phyloP scores from a whole-genome alignment of 1,140 invertebrate species.

The Diabrotica virgifera region DNA sequence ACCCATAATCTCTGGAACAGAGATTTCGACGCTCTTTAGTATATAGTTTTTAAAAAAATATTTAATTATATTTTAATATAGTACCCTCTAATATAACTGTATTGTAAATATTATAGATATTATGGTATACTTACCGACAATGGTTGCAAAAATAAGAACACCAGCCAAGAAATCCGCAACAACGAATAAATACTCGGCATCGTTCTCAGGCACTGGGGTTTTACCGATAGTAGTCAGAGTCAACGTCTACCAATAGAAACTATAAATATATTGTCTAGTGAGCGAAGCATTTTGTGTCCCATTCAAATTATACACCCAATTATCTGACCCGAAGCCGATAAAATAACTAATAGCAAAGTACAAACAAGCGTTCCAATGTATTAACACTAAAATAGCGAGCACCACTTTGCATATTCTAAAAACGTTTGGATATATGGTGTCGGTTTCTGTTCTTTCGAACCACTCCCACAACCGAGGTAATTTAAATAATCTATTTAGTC shows the following conservation, averaged over 20 bases:
- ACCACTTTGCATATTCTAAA: constrained; percentile 84
- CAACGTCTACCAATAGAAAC: constrained; percentile 96
- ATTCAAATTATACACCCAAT: constrained; percentile 79
- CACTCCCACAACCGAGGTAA: constrained; percentile 81
- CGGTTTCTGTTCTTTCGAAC: constrained; percentile 91
- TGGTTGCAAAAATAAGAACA: constrained; percentile 86
- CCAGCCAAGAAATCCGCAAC: constrained; percentile 86
- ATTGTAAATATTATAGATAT: too few species aligned
- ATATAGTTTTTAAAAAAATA: too few species aligned
- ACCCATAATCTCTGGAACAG: too few species aligned
- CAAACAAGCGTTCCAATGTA: constrained; percentile 96
- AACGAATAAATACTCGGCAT: constrained; percentile 85
- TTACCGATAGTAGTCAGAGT: constrained; percentile 90
- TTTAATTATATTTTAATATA: too few species aligned
- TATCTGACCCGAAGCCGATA: constrained; percentile 84
- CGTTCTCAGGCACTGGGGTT: constrained; percentile 75
- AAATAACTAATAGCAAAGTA: constrained; percentile 91
- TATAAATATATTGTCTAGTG: constrained; percentile 82
- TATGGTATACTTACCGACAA: constrained; percentile 58
- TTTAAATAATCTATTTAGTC: constrained; percentile 82
- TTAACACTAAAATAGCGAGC: constrained; percentile 87
- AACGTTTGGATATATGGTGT: constrained; percentile 89
- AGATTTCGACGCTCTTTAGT: too few species aligned
- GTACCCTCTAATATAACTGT: too few species aligned
- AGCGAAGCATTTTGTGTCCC: constrained; percentile 66